Evolutionary conservation across 2,797 vertebrate genomes (phyloP), one percentile per base, ranked within the genome.

Genomic region (Notolepis coatsorum): DNA sequence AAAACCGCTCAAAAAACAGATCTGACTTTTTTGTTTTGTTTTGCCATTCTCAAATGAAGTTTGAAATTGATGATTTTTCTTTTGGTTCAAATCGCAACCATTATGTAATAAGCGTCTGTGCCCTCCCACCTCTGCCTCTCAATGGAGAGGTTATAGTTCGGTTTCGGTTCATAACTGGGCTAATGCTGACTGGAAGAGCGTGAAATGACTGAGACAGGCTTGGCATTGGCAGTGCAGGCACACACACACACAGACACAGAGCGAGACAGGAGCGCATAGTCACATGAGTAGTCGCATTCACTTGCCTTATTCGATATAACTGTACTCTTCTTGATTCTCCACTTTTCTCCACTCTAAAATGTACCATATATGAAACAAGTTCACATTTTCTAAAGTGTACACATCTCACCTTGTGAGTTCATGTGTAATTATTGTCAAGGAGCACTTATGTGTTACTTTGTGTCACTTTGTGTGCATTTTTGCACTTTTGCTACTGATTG

Each of bases 171-270:
- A 76, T 81, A 73, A 78, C 48, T 72, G 62, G 45, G 45, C 60
- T 76, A 75, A 77, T 77, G 65, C 59, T 77, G 65, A 71, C 75
- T 72, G 52, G 38, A 77, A 77, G 67, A 73, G 68, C 73, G 75
- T 78, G 72, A 76, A 72, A 81, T 81, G 71, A 71, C 51, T 52
- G 47, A 68, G 50, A 66, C 21, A 9, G 51, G 52, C 59, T 60
- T 65, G 41, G 72, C 70, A 57, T 69, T 73, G 50, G 64, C 50
- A 56, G 17, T 39, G 58, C 43, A 31, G 12, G 1, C 20, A 48
- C 15, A 31, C 57, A 57, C 28, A 49, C 55, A 66, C n/a, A n/a
- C 43, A 31, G 12, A 1, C 20, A 48, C 15, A 31, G 53, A 57
- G 23, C 46, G 51, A 66, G 9, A 49, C 8, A 21, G 17, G 2